Percentiles rank a stretch among this genome's conserved stretches.
phyloP scores from a whole-genome alignment of 2,113 vertebrate genomes.

The Corythornis madagascariensis region DNA sequence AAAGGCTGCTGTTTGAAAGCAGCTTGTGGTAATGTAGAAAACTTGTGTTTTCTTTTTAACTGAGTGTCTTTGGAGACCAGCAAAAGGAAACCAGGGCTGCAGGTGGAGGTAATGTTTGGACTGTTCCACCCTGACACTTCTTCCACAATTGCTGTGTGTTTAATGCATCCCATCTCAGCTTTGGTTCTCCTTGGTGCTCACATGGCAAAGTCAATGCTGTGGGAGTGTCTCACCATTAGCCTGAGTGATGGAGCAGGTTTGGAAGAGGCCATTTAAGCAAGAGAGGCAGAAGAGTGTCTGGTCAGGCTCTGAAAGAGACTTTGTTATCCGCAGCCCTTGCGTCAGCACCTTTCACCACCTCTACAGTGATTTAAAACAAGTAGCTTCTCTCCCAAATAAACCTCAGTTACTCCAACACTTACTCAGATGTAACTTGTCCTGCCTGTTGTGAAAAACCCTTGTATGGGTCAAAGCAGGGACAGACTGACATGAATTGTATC shows the following conservation, averaged over 20 bases:
- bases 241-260: rapidly evolving
- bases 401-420: not conserved
- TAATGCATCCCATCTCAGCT: not conserved
- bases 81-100: not conserved
- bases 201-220: not conserved
- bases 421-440: not conserved
- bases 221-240: not conserved
- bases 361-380: constrained; percentile 43
- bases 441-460: not conserved
- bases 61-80: not conserved
- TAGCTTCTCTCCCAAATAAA: constrained; percentile 35
- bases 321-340: constrained; percentile 37
- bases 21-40: not conserved
- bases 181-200: not conserved
- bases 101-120: not conserved
- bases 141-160: not conserved
- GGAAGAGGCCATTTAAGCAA: not conserved
- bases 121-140: not conserved
- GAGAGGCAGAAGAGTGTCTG: constrained; percentile 1
- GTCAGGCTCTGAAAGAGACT: constrained; percentile 41
- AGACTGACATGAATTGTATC: not conserved
- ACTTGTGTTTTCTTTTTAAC: not conserved
- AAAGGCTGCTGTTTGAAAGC: not conserved
- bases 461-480: not conserved
- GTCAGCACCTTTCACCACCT: constrained; percentile 42